Evolutionary conservation across 2,113 vertebrate species (phyloP).

Genomic region (Lynx canadensis): DNA sequence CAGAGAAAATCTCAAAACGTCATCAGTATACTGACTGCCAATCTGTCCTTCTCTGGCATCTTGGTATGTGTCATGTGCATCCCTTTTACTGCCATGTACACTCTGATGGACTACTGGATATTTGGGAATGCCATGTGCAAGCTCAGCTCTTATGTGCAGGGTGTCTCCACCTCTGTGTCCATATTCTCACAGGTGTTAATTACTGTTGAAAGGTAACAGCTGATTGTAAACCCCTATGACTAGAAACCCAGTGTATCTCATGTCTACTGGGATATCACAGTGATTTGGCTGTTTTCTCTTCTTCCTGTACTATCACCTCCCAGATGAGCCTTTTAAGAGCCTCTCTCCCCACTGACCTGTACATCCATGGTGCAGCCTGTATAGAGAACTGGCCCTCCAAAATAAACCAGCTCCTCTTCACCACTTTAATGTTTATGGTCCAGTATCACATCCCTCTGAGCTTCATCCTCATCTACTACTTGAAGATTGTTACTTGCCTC

Average conservation of each 20-base stretch:
- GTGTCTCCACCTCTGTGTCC: constrained; percentile 85
- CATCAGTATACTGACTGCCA: constrained; percentile 86
- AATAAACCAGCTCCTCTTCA: constrained; percentile 84
- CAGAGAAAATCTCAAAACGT: constrained; percentile 85
- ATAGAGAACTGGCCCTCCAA: constrained; percentile 84
- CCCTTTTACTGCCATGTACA: constrained; percentile 85
- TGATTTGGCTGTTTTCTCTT: constrained; percentile 86
- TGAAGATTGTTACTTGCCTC: constrained; percentile 84
- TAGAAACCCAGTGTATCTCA: constrained; percentile 85
- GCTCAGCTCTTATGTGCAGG: constrained; percentile 84
- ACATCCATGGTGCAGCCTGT: constrained; percentile 81
- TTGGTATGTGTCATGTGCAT: constrained; percentile 86
- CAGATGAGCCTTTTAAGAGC: constrained; percentile 85
- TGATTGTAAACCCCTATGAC: constrained; percentile 85
- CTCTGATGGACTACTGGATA: constrained; percentile 87
- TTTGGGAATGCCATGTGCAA: constrained; percentile 87
- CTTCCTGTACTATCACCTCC: constrained; percentile 84
- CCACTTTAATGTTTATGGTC: constrained; percentile 83
- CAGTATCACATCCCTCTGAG: constrained; percentile 86
- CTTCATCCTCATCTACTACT: constrained; percentile 87
- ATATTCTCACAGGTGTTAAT: constrained; percentile 87
- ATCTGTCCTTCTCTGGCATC: constrained; percentile 87
- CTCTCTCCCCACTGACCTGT: constrained; percentile 79
- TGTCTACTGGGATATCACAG: constrained; percentile 83
- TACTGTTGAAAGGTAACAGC: constrained; percentile 85